phyloP scores from a whole-genome alignment of 2,113 vertebrate genomes.

The Gasterosteus aculeatus region DNA sequence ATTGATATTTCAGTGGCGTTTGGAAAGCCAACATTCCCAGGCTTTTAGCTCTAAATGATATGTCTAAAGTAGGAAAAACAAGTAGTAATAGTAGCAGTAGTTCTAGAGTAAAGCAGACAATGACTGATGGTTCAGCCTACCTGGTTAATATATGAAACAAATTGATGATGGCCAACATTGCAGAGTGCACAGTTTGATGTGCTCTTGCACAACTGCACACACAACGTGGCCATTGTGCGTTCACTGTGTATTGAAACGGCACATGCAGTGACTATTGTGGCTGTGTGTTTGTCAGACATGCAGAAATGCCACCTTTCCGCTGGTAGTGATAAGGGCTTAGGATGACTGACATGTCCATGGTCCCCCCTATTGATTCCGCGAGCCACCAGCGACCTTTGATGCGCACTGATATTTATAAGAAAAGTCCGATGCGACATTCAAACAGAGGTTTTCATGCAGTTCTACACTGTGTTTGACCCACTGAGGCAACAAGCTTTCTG shows the following conservation, averaged over 20 bases:
- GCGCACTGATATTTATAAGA: slow-evolving; percentile 7
- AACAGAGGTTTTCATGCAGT: slow-evolving; percentile 5
- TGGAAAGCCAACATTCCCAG: too few species aligned
- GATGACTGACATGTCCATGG: slow-evolving; percentile 14
- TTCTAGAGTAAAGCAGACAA: neutral
- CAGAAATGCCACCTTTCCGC: slow-evolving; percentile 29
- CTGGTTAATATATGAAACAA: neutral
- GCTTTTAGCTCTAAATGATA: neutral
- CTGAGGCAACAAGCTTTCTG: neutral
- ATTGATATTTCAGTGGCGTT: neutral
- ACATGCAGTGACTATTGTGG: slow-evolving; percentile 30
- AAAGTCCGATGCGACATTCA: neutral
- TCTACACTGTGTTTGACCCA: slow-evolving; percentile 27
- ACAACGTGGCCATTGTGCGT: neutral
- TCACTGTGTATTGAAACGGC: neutral
- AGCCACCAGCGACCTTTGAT: neutral
- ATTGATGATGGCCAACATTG: neutral
- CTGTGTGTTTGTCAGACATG: slow-evolving; percentile 51
- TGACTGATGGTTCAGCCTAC: neutral
- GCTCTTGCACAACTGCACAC: slow-evolving; percentile 6
- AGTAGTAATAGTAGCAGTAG: neutral
- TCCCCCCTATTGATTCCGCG: slow-evolving; percentile 1
- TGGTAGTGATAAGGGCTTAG: slow-evolving; percentile 12
- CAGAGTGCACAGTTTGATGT: neutral
- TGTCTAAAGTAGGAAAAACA: neutral